Conservation (phyloP, 2,888 invertebrate species). For the Spisula subtruncata region DNA sequence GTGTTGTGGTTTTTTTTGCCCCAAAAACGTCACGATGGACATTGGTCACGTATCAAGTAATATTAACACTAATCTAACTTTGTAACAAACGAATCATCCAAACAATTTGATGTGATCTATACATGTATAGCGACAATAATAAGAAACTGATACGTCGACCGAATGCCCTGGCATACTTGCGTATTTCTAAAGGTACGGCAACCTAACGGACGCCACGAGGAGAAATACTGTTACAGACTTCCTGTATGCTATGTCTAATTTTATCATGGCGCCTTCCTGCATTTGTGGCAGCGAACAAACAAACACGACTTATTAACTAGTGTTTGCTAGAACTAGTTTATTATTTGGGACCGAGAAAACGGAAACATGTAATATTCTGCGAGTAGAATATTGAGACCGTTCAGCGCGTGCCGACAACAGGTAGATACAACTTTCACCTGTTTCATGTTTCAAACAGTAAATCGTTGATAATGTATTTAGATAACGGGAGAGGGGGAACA, state of each 20-base stretch:
- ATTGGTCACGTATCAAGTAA: too few species aligned
- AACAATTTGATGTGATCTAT: too few species aligned
- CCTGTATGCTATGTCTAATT: background rate
- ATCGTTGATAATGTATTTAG: background rate
- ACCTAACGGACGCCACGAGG: too few species aligned
- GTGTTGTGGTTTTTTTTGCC: too few species aligned
- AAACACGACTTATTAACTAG: background rate
- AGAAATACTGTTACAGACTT: background rate
- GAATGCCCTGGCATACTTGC: too few species aligned
- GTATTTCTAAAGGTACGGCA: too few species aligned
- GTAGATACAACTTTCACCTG: conserved; percentile 10
- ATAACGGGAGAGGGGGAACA: background rate
- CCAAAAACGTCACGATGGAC: too few species aligned
- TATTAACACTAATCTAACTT: too few species aligned
- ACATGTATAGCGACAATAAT: too few species aligned
- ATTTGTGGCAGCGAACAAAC: background rate
- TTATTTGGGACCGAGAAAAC: background rate
- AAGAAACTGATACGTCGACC: too few species aligned
- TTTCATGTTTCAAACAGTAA: background rate
- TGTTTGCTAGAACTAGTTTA: background rate
- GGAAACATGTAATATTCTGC: background rate
- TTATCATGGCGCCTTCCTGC: background rate
- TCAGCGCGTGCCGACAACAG: background rate
- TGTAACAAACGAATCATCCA: too few species aligned
- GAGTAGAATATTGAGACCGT: background rate